Evolutionary conservation across 64 coral and sea anemone genomes (phyloP).

Genomic region (Dendronephthya gigantea): DNA sequence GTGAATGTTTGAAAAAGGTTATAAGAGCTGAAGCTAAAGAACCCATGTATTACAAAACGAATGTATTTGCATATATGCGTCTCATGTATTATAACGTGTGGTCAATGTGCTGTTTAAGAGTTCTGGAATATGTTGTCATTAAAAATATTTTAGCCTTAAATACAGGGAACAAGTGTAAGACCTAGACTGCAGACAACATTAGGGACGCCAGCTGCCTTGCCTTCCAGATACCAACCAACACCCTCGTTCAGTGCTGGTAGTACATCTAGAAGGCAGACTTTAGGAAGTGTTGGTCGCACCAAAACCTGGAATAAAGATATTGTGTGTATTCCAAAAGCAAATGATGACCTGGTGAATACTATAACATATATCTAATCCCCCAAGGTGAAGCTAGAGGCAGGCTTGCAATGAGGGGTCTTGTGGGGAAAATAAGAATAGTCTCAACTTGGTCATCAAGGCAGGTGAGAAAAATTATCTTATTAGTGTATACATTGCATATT

Average conservation of each 20-base stretch:
- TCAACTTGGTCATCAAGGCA: background rate
- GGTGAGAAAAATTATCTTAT: background rate
- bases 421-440: background rate
- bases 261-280: background rate
- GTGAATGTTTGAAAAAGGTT: no score
- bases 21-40: no score
- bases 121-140: no score
- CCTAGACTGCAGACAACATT: no score
- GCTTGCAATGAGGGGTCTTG: background rate
- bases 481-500: no score
- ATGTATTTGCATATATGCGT: no score
- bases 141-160: no score
- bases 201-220: background rate
- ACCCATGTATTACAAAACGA: no score
- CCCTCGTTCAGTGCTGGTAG: background rate
- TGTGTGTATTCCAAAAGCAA: background rate
- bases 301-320: conserved; percentile 8
- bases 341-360: background rate
- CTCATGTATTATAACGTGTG: no score
- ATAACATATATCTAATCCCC: background rate
- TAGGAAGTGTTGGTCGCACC: background rate
- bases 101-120: no score
- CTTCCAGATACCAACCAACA: background rate
- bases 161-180: no score
- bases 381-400: background rate